Evolutionary conservation across 2,888 invertebrate species (phyloP).

Genomic region (Barypeithes pellucidus): DNA sequence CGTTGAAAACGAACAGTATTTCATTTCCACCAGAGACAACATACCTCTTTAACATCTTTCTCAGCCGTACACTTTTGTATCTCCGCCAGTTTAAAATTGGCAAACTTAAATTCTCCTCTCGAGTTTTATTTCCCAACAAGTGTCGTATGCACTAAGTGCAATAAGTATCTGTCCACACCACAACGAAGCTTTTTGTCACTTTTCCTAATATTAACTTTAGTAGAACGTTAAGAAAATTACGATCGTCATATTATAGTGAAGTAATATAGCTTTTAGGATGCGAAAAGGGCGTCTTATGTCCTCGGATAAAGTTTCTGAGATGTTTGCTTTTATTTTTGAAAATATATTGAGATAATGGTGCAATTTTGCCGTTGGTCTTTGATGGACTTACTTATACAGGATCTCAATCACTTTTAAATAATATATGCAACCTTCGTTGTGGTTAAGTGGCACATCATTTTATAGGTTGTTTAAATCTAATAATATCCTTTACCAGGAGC

Average conservation of each 20-base stretch:
- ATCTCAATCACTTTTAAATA: too few relatives aligned
- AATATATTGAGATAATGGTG: slow-evolving; percentile 24
- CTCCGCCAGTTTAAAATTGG: slow-evolving; percentile 45
- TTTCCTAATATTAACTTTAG: slow-evolving; percentile 53
- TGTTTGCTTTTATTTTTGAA: neutral
- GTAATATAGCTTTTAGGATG: slow-evolving; percentile 45
- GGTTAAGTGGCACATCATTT: too few relatives aligned
- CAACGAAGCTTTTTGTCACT: slow-evolving; percentile 49
- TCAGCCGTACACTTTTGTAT: slow-evolving; percentile 44
- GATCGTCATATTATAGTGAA: slow-evolving; percentile 49
- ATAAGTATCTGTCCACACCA: slow-evolving; percentile 54
- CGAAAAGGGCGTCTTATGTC: slow-evolving; percentile 37
- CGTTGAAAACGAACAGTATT: slow-evolving; percentile 1
- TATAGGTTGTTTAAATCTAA: too few relatives aligned
- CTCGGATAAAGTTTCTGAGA: slow-evolving; percentile 1
- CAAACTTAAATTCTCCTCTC: slow-evolving; percentile 46
- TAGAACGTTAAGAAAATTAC: slow-evolving; percentile 49
- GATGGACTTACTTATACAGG: too few relatives aligned
- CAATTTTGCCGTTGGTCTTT: neutral
- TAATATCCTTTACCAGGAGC: too few relatives aligned
- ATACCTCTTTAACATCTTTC: slow-evolving; percentile 29
- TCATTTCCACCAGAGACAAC: neutral
- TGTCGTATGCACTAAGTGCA: slow-evolving; percentile 50
- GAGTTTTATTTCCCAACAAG: slow-evolving; percentile 46
- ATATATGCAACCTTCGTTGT: too few relatives aligned